phyloP scores from a whole-genome alignment of 2,888 invertebrate genomes.

The Noctua fimbriata region DNA sequence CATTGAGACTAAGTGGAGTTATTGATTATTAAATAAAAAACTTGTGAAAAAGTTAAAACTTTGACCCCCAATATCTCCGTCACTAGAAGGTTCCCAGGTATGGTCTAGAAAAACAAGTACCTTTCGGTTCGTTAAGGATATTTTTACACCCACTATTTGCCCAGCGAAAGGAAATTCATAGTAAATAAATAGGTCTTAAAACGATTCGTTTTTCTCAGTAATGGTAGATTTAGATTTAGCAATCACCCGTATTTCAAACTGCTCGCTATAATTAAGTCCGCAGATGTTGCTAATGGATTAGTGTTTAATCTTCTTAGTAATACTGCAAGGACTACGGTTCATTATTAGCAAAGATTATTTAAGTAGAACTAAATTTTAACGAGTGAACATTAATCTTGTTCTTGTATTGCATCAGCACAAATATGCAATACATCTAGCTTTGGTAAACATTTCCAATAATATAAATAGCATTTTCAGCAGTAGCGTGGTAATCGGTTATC shows the following conservation, averaged over 20 bases:
- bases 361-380: neutral
- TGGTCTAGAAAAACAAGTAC: too few relatives aligned
- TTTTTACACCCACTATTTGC: too few relatives aligned
- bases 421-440: neutral
- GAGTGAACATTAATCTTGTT: neutral
- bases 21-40: too few relatives aligned
- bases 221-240: neutral
- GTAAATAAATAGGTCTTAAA: neutral
- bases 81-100: too few relatives aligned
- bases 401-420: neutral
- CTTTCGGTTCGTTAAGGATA: too few relatives aligned
- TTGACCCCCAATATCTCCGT: too few relatives aligned
- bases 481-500: too few relatives aligned
- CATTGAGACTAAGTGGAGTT: too few relatives aligned
- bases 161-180: neutral
- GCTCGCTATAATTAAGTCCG: constrained; percentile 35
- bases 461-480: neutral
- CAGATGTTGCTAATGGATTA: constrained; percentile 44
- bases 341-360: constrained; percentile 4
- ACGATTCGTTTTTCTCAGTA: constrained; percentile 11
- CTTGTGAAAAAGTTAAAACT: too few relatives aligned
- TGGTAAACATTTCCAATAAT: neutral
- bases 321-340: neutral
- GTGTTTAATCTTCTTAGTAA: neutral
- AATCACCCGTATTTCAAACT: constrained; percentile 27